Evolutionary conservation across 2,113 vertebrate genomes (phyloP).

Genomic region (Pyxicephalus adspersus): DNA sequence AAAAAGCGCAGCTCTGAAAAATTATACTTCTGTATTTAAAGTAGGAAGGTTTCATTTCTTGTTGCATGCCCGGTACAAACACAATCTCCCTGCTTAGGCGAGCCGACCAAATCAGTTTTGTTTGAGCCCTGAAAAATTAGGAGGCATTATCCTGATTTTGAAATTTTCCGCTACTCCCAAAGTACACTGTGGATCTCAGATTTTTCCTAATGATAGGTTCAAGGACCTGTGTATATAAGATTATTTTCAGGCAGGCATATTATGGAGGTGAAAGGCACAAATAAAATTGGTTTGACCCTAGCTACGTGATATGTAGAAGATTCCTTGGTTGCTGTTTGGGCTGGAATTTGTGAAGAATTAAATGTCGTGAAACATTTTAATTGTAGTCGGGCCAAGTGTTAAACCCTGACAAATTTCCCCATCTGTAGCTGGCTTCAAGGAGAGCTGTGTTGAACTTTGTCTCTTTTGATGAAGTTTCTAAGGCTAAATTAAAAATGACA

Average conservation of each 20-base stretch:
- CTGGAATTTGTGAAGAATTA: conserved; percentile 22
- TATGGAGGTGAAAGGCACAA: background rate
- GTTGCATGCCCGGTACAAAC: background rate
- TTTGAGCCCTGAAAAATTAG: background rate
- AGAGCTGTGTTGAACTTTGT: background rate
- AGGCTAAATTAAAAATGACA: no score
- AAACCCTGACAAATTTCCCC: conserved; percentile 13
- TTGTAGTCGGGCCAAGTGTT: conserved; percentile 29
- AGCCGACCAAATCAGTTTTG: background rate
- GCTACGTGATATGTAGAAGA: conserved; percentile 17
- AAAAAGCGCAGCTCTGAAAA: conserved; percentile 22
- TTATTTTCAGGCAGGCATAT: conserved; percentile 2
- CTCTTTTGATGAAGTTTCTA: background rate
- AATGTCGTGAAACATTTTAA: conserved; percentile 16
- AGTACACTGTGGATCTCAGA: background rate
- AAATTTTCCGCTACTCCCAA: background rate
- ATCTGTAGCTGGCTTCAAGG: conserved; percentile 6
- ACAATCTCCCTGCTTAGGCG: background rate
- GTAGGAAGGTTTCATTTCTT: background rate
- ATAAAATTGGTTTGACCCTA: conserved; percentile 12
- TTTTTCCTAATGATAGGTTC: background rate
- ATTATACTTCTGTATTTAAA: background rate
- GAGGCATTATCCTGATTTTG: background rate
- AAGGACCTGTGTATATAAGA: background rate
- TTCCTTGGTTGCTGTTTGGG: conserved; percentile 8